Evolutionary conservation across 2,797 vertebrate species (phyloP).

Genomic region (Gastrophryne carolinensis): DNA sequence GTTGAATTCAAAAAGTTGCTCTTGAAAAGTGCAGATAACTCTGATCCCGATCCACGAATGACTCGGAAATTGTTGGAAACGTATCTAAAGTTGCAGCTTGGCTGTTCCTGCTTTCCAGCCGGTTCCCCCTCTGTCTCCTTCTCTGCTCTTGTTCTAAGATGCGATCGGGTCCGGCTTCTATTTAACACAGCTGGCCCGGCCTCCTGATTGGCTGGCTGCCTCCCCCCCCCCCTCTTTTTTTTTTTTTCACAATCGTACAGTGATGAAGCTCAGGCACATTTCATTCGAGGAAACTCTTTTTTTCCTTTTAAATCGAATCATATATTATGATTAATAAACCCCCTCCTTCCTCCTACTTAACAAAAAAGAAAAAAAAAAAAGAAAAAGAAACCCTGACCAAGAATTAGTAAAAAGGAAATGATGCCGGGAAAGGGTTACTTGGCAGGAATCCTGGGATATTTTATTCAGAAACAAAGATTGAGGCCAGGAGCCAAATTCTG

Average conservation of each 20-base stretch:
- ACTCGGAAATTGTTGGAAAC: conserved; percentile 2
- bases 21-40: no score
- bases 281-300: not conserved
- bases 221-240: not conserved
- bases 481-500: conserved; percentile 38
- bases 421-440: not conserved
- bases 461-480: conserved; percentile 25
- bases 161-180: conserved; percentile 24
- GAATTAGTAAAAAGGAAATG: conserved; percentile 10
- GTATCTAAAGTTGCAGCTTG: not conserved
- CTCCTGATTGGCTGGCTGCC: conserved; percentile 40
- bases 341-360: not conserved
- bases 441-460: not conserved
- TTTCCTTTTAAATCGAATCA: not conserved
- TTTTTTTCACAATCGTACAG: conserved; percentile 10
- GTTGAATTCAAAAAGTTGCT: no score
- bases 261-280: not conserved
- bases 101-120: not conserved
- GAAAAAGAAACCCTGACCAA: not conserved
- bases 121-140: not conserved
- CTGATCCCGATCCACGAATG: not conserved
- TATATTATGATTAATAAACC: conserved; percentile 22
- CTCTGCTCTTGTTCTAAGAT: conserved; percentile 26
- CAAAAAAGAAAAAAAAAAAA: not conserved
- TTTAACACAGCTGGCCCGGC: conserved; percentile 36